phyloP scores from a whole-genome alignment of 1,140 invertebrate genomes.

The Mizuhopecten yessoensis region DNA sequence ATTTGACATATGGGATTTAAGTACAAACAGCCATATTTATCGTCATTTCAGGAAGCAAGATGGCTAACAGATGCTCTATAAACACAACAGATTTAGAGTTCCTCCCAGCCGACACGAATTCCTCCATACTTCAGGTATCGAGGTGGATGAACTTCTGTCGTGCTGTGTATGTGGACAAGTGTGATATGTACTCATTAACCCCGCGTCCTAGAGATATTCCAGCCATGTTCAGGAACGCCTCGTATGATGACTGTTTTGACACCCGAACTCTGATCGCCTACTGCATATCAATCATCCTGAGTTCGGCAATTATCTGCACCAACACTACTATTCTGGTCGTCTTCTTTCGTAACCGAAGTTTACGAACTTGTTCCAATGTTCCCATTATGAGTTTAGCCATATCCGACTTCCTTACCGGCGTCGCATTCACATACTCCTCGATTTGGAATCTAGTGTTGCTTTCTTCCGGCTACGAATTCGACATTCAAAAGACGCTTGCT shows the following conservation, averaged over 20 bases:
- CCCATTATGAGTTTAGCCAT: slow-evolving; percentile 61
- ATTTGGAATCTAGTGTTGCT: slow-evolving; percentile 59
- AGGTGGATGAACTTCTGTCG: slow-evolving; percentile 65
- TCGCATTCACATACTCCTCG: slow-evolving; percentile 60
- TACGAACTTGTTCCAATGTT: slow-evolving; percentile 57
- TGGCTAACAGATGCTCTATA: slow-evolving; percentile 45
- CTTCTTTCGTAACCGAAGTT: slow-evolving; percentile 44
- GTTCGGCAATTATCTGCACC: slow-evolving; percentile 51
- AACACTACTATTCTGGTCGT: slow-evolving; percentile 57
- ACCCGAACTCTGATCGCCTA: slow-evolving; percentile 55
- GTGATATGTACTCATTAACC: slow-evolving; percentile 49
- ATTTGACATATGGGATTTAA: too few relatives aligned
- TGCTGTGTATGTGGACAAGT: slow-evolving; percentile 52
- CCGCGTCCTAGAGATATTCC: slow-evolving; percentile 45
- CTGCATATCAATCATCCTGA: slow-evolving; percentile 62
- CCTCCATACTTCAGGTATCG: slow-evolving; percentile 25
- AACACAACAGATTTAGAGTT: slow-evolving; percentile 50
- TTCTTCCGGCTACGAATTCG: slow-evolving; percentile 56
- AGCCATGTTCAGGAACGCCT: slow-evolving; percentile 45
- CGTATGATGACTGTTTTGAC: slow-evolving; percentile 57
- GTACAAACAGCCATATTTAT: too few relatives aligned
- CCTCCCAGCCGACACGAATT: slow-evolving; percentile 36
- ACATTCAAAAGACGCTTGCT: slow-evolving; percentile 47
- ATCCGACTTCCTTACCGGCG: slow-evolving; percentile 60
- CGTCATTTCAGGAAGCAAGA: background rate